phyloP scores from a whole-genome alignment of 2,113 vertebrate species.

The Tragelaphus strepsiceros region DNA sequence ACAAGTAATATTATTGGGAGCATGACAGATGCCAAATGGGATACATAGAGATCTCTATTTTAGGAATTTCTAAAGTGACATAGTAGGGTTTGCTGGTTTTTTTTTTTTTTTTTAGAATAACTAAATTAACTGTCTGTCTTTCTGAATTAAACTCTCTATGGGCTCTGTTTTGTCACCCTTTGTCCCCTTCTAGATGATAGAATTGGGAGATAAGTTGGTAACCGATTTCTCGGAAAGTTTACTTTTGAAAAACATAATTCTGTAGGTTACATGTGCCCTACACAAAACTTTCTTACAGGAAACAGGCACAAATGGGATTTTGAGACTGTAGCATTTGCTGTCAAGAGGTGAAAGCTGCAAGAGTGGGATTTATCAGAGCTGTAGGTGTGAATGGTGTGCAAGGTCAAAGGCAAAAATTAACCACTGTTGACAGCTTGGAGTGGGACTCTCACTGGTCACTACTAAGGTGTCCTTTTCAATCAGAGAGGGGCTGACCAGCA shows the following conservation, averaged over 20 bases:
- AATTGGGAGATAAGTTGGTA: slow-evolving; percentile 4
- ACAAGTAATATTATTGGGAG: neutral
- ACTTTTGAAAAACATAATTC: neutral
- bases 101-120: neutral
- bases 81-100: neutral
- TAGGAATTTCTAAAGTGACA: slow-evolving; percentile 8
- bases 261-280: neutral
- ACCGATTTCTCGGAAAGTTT: neutral
- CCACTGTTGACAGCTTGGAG: neutral
- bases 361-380: neutral
- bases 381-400: neutral
- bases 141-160: neutral
- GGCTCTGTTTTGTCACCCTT: neutral
- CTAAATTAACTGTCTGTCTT: slow-evolving; percentile 9
- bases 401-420: neutral
- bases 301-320: neutral
- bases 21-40: neutral
- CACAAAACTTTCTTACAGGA: neutral
- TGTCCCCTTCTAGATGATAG: neutral
- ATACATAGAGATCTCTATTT: neutral
- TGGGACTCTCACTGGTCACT: neutral
- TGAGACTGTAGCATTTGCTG: neutral
- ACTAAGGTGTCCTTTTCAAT: neutral
- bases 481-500: neutral
- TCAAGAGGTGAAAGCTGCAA: neutral